Base-by-base conservation (phyloP, 2,113 vertebrate genomes). In the Trachemys scripta region DNA sequence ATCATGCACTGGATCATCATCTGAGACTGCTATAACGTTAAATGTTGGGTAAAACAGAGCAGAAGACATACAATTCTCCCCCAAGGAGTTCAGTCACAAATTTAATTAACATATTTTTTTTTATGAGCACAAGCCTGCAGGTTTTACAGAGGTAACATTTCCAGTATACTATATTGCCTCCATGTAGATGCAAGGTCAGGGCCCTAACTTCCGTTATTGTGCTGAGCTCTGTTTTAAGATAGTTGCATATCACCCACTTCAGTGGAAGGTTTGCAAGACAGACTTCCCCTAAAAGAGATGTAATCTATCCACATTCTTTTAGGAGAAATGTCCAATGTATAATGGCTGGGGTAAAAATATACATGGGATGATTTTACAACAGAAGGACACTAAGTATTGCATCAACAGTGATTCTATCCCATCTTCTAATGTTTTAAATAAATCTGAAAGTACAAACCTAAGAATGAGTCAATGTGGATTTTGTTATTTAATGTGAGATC, bases 391-490 rank as follows among this genome's bases (percentile, higher is more conserved):
- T 80, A 84, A 94, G 80, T 45, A 87, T 11, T 11, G 4, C 75
- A 1, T 4, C 25, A 88, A 2, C 35, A 1, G 42, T 45, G 72
- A 3, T 2, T 79, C 87, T 89, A 65, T 50, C 4, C 6, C 59
- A 3, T 72, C 31, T 49, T 80, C 51, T 53, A 54, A 82, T 50
- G 1, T 16, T 72, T 72, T 88, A 86, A 80, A 47, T 54, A 27
- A 57, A 11, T 62, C 80, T 35, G 1, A 51, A 84, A 94, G 57
- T 1, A 27, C 9, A 59, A 72, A 72, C n/a, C 17, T 72, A 72
- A 88, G 3, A 82, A 51, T 35, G 1, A 27, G 0, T 3, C 76
- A 50, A 10, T 2, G 8, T 56, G 5, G 0, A 12, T 72, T 83
- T 31, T 72, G 65, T 87, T 85, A 16, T 80, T 92, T 80, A 81